Evolutionary conservation across 2,113 vertebrate species (phyloP).

Genomic region (Pycnonotus jocosus): DNA sequence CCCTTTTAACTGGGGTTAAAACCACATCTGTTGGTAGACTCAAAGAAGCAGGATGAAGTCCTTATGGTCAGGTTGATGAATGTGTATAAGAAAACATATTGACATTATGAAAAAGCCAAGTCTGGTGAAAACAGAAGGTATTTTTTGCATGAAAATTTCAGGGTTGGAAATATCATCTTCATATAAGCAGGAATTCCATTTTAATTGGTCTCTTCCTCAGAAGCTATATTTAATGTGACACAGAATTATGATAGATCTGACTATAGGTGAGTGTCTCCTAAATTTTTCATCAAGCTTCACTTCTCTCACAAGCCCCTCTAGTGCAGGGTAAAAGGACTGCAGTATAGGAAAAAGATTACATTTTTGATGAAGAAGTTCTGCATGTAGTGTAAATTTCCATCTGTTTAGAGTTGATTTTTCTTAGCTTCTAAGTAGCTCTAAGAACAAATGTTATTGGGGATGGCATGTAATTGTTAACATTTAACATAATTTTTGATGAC

Average conservation of each 20-base stretch:
- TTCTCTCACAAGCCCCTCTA: background rate
- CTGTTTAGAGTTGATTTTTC: background rate
- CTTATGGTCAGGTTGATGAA: background rate
- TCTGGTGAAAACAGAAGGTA: background rate
- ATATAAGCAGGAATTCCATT: background rate
- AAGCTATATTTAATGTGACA: background rate
- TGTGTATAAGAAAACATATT: fast-evolving
- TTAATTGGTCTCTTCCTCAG: background rate
- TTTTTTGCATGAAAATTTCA: background rate
- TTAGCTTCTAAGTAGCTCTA: background rate
- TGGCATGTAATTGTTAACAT: background rate
- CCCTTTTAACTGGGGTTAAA: background rate
- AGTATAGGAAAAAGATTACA: background rate
- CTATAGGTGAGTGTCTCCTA: background rate
- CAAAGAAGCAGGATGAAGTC: background rate
- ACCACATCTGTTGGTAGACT: background rate
- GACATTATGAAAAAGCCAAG: background rate
- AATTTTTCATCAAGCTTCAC: background rate
- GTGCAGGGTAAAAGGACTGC: background rate
- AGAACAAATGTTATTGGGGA: background rate
- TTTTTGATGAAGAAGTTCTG: background rate
- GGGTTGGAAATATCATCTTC: background rate
- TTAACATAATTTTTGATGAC: background rate
- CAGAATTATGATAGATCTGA: background rate
- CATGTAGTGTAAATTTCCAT: background rate